phyloP scores from a whole-genome alignment of 2,797 vertebrate species.

The Pseudocheirus occidentalis region DNA sequence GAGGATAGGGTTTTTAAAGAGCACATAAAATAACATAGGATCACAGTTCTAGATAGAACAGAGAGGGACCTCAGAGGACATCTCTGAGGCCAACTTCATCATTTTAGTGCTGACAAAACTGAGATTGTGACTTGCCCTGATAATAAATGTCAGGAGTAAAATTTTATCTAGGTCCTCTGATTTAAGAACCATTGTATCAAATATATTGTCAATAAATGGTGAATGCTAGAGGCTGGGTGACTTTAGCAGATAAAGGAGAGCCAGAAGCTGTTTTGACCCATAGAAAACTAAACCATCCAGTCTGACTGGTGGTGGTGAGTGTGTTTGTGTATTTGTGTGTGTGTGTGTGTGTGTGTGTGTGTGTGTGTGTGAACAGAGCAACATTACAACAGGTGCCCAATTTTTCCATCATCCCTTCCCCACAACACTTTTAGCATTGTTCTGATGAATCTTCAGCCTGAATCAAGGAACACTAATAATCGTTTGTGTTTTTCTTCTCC shows the following conservation, averaged over 20 bases:
- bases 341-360: background rate
- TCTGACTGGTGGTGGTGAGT: background rate
- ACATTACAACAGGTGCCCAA: background rate
- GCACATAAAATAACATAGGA: background rate
- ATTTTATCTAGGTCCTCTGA: background rate
- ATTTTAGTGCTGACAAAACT: background rate
- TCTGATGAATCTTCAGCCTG: background rate
- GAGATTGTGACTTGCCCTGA: background rate
- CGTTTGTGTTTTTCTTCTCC: slow-evolving; percentile 4
- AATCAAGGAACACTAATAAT: background rate
- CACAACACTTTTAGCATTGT: background rate
- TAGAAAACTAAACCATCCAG: background rate
- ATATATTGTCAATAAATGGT: background rate
- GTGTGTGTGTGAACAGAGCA: background rate
- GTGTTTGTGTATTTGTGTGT: background rate
- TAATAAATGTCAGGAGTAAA: background rate
- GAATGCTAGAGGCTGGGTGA: background rate
- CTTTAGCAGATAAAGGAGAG: background rate
- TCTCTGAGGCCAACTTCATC: background rate
- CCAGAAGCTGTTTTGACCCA: background rate
- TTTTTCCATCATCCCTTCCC: background rate
- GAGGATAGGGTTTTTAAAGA: background rate
- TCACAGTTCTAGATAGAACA: background rate
- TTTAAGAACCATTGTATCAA: background rate
- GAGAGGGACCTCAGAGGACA: background rate